A percentile compares a stretch with the other conserved stretches of the same genome.
Conservation (phyloP, 2,113 vertebrate species). For the Sapajus apella region DNA sequence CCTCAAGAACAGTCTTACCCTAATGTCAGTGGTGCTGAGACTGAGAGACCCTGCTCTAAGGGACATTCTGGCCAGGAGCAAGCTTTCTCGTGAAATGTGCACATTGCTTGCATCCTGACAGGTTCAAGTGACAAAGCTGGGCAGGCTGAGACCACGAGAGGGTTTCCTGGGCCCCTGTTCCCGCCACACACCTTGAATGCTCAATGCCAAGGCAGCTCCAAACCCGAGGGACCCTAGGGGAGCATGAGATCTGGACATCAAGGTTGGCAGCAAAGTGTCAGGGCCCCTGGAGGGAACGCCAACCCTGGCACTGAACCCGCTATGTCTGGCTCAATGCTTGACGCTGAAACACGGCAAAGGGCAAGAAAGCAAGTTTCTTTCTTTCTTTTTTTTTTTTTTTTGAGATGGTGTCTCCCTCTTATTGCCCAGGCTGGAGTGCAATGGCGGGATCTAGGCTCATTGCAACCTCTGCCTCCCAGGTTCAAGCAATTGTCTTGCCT, state of each 20-base stretch:
- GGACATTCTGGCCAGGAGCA: too few relatives aligned
- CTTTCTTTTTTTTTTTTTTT: too few relatives aligned
- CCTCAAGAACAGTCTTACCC: too few relatives aligned
- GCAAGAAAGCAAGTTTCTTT: background rate
- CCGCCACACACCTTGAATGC: fast-evolving
- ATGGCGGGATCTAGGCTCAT: too few relatives aligned
- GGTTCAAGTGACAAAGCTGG: background rate
- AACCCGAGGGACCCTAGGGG: fast-evolving
- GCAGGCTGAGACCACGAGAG: fast-evolving
- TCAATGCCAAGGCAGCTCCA: background rate
- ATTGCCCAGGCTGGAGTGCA: too few relatives aligned
- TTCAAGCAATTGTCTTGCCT: too few relatives aligned
- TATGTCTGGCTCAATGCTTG: background rate
- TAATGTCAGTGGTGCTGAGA: too few relatives aligned
- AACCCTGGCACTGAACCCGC: fast-evolving
- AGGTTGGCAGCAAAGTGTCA: background rate
- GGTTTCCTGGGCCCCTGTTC: too few relatives aligned
- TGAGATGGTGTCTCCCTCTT: too few relatives aligned
- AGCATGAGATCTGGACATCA: fast-evolving
- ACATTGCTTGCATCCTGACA: background rate
- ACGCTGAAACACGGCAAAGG: background rate
- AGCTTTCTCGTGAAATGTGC: too few relatives aligned
- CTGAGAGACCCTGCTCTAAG: too few relatives aligned
- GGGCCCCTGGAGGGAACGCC: background rate
- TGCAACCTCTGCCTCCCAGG: too few relatives aligned